These are phyloP conservation scores for Cephus pulcher DNA, from an alignment of 2,888 invertebrate genomes.

Conservation along the genomic window DNA sequence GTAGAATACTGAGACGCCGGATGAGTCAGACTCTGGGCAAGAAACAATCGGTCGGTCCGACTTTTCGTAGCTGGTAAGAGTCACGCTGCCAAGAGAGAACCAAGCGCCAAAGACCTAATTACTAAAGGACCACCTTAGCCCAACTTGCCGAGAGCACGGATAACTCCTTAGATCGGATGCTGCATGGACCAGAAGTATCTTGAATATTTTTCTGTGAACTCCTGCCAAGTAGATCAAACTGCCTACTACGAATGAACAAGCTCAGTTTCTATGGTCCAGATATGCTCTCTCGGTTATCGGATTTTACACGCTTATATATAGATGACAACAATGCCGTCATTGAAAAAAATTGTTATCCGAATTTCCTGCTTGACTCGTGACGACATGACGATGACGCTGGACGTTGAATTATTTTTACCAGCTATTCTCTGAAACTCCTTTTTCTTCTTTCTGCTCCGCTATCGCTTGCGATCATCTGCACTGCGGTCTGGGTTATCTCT, in stretches of 20 bases:
- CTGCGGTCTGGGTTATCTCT: neutral
- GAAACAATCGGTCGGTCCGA: neutral
- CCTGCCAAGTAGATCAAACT: neutral
- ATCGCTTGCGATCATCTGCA: neutral
- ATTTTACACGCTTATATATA: slow-evolving; percentile 67
- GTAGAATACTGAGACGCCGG: neutral
- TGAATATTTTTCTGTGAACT: neutral
- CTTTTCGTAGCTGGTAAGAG: neutral
- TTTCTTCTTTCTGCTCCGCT: neutral
- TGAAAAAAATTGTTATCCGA: slow-evolving; percentile 77
- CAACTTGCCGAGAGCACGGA: neutral
- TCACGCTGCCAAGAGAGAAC: neutral
- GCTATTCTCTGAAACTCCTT: neutral
- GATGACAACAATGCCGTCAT: slow-evolving; percentile 74
- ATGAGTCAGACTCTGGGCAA: neutral
- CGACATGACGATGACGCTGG: slow-evolving; percentile 68
- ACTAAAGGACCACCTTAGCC: neutral
- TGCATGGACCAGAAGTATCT: neutral
- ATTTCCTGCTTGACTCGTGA: slow-evolving; percentile 75
- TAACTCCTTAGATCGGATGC: neutral
- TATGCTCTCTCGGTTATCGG: neutral
- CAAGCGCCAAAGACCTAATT: neutral
- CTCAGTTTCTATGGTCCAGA: neutral
- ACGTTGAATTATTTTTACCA: neutral
- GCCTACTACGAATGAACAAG: neutral